These are phyloP conservation scores for Callosobruchus maculatus DNA, from an alignment of 2,888 invertebrate genomes.

Conservation along the genomic window DNA sequence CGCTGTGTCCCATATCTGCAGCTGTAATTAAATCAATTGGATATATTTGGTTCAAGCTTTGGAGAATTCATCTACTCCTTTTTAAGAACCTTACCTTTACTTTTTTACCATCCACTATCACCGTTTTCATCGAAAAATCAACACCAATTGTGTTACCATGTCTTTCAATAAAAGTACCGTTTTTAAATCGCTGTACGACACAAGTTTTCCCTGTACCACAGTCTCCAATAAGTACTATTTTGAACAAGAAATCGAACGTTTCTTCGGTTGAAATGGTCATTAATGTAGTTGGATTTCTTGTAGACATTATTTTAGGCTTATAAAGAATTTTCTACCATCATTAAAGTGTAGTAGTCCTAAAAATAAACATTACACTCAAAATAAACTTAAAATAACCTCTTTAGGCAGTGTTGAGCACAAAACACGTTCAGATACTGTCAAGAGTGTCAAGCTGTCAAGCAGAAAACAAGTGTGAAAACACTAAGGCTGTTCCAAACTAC, in stretches of 20 bases:
- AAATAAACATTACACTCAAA: not conserved
- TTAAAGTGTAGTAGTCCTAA: not conserved
- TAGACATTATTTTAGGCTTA: constrained; percentile 56
- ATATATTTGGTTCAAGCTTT: not conserved
- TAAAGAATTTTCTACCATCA: not conserved
- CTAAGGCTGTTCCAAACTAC: no score
- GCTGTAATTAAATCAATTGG: constrained; percentile 51
- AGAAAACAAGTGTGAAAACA: no score
- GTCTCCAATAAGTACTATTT: constrained; percentile 91
- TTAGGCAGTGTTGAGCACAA: not conserved
- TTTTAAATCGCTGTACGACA: constrained; percentile 93
- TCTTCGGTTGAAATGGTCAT: constrained; percentile 74
- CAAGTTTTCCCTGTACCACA: constrained; percentile 91
- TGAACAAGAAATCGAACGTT: constrained; percentile 90
- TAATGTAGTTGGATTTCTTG: constrained; percentile 70
- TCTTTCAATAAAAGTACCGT: constrained; percentile 90
- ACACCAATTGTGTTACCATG: constrained; percentile 97
- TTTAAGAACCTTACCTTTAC: constrained; percentile 69
- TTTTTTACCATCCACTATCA: constrained; percentile 88
- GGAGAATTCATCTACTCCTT: not conserved
- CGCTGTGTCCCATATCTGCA: constrained; percentile 97
- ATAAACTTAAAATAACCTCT: not conserved
- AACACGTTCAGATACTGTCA: no score
- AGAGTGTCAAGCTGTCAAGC: no score
- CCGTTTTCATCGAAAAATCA: constrained; percentile 97